A percentile compares a stretch with the other conserved stretches of the same genome.
phyloP scores from a whole-genome alignment of 1,140 invertebrate species.

The Dendrolimus kikuchii region DNA sequence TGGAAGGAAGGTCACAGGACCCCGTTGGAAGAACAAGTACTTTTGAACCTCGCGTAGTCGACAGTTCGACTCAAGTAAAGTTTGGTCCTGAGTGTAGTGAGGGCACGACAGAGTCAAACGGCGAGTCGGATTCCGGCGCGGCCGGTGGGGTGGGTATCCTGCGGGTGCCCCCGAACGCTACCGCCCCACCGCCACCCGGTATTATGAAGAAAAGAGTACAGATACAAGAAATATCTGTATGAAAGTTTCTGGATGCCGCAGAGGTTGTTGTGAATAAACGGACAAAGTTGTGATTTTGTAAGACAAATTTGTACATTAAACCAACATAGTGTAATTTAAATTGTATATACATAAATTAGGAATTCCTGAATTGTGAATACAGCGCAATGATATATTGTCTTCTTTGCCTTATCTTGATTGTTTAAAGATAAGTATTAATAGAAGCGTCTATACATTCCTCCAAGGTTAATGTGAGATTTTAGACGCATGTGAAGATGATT shows the following conservation, averaged over 20 bases:
- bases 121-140: slow-evolving; percentile 60
- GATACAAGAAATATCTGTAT: slow-evolving; percentile 91
- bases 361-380: slow-evolving; percentile 9
- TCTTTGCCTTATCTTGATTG: slow-evolving; percentile 8
- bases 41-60: slow-evolving; percentile 62
- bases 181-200: slow-evolving; percentile 81
- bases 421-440: too few species aligned
- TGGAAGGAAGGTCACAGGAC: slow-evolving; percentile 58
- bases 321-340: slow-evolving; percentile 14
- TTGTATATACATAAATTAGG: slow-evolving; percentile 37
- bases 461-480: too few species aligned
- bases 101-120: slow-evolving; percentile 55
- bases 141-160: slow-evolving; percentile 62
- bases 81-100: slow-evolving; percentile 54
- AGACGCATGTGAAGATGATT: too few species aligned
- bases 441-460: too few species aligned
- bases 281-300: slow-evolving; percentile 55
- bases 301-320: slow-evolving; percentile 31
- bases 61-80: slow-evolving; percentile 68
- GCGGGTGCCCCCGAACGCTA: slow-evolving; percentile 73
- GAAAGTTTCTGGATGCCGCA: slow-evolving; percentile 65
- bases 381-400: slow-evolving; percentile 16
- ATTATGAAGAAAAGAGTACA: slow-evolving; percentile 89
- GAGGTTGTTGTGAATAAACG: slow-evolving; percentile 60
- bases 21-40: slow-evolving; percentile 57